Percentiles rank a stretch among this genome's conserved stretches.
Evolutionary conservation across 2,888 invertebrate genomes (phyloP).

Genomic region (Noctua pronuba): DNA sequence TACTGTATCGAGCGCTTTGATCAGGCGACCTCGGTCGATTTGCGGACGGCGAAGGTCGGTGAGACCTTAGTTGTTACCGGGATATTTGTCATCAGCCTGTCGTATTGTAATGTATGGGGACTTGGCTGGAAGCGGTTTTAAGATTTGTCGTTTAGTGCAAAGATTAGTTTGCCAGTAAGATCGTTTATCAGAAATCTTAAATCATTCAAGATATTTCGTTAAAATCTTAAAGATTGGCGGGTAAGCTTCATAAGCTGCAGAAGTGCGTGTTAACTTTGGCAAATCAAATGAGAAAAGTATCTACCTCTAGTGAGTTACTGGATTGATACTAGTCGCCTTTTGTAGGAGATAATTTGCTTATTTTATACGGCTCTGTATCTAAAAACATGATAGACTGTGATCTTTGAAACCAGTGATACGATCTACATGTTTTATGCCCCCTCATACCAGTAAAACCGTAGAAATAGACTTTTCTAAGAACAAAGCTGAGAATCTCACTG

Average conservation of each 20-base stretch:
- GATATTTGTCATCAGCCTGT: slow-evolving; percentile 49
- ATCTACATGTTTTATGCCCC: not conserved
- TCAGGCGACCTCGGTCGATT: slow-evolving; percentile 49
- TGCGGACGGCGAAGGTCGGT: slow-evolving; percentile 46
- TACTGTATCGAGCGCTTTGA: slow-evolving; percentile 55
- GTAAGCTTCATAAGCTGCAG: not conserved
- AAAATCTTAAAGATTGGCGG: not conserved
- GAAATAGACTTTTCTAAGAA: slow-evolving; percentile 3
- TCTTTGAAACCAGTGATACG: not conserved
- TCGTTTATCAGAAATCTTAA: not conserved
- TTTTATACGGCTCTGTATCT: not conserved
- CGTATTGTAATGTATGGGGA: slow-evolving; percentile 40
- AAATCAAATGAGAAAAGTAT: not conserved
- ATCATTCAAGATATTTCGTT: not conserved
- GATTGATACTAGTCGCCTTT: not conserved
- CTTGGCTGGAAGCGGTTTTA: not conserved
- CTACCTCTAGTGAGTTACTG: not conserved
- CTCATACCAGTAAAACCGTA: not conserved
- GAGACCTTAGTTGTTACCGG: slow-evolving; percentile 45
- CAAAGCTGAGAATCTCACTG: slow-evolving; percentile 3
- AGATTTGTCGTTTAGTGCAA: not conserved
- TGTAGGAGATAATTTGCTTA: not conserved
- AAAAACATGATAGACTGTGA: not conserved
- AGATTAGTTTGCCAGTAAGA: not conserved
- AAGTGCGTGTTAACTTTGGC: not conserved